A percentile compares a stretch with the other conserved stretches of the same genome.
These are phyloP conservation scores for Drosophila leontia DNA, from an alignment of 1,140 invertebrate species.

Conservation along the genomic window DNA sequence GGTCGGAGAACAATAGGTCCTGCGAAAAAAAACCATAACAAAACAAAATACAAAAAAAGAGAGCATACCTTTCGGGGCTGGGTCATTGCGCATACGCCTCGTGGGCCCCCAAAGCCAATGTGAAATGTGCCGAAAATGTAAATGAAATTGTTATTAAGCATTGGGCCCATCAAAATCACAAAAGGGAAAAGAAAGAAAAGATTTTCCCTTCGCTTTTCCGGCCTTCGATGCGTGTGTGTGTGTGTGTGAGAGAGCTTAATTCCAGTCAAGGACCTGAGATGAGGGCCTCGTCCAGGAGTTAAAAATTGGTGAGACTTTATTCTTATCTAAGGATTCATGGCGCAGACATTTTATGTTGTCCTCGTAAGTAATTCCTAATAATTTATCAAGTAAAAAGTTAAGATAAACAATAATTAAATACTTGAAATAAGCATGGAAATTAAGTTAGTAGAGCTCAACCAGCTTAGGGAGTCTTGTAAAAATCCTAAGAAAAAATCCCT, in stretches of 20 bases:
- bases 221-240: not conserved
- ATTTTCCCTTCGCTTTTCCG: constrained; percentile 1
- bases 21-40: not conserved
- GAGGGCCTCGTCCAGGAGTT: constrained; percentile 18
- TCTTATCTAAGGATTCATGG: constrained; percentile 18
- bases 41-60: constrained; percentile 2
- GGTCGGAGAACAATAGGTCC: constrained; percentile 19
- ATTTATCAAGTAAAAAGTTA: constrained; percentile 8
- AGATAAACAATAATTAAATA: not conserved
- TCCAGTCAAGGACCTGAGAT: constrained; percentile 19
- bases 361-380: not conserved
- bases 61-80: constrained; percentile 36
- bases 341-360: not conserved
- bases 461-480: no score
- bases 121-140: constrained; percentile 62
- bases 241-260: constrained; percentile 23
- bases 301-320: not conserved
- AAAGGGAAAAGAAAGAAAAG: constrained; percentile 26
- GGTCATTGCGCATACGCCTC: constrained; percentile 31
- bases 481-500: no score
- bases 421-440: not conserved
- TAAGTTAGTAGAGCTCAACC: no score
- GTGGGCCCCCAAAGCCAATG: constrained; percentile 36
- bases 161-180: constrained; percentile 43
- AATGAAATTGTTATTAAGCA: constrained; percentile 69